Evolutionary conservation across 2,113 vertebrate genomes (phyloP).

Genomic region (Lagopus muta): DNA sequence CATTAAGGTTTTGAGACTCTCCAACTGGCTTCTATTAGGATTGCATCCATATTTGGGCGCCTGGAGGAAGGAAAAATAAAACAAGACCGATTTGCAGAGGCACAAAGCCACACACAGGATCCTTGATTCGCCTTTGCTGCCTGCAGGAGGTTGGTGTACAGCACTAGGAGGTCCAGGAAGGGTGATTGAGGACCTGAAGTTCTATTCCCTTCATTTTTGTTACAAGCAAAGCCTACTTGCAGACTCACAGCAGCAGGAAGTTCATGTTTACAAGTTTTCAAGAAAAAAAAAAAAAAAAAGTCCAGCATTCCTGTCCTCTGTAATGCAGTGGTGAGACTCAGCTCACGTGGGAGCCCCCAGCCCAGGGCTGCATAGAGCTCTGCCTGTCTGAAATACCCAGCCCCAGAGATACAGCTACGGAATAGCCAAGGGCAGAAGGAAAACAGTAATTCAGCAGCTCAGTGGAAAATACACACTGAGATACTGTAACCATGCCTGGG

Average conservation of each 20-base stretch:
- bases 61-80: not conserved
- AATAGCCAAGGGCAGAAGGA: not conserved
- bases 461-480: conserved; percentile 51
- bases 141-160: not conserved
- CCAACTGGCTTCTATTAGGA: conserved; percentile 16
- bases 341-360: not conserved
- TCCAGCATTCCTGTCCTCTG: conserved; percentile 21
- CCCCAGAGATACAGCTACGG: conserved; percentile 2
- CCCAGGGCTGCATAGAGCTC: not conserved
- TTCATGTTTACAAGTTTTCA: conserved; percentile 61
- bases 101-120: not conserved
- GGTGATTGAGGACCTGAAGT: not conserved
- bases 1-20: not conserved
- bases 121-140: not conserved
- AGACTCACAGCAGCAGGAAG: conserved; percentile 55
- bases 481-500: conserved; percentile 7
- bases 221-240: conserved; percentile 5
- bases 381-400: conserved; percentile 12
- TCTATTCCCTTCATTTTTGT: conserved; percentile 20
- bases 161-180: not conserved
- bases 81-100: not conserved
- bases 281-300: conserved; percentile 4
- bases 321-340: not conserved
- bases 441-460: conserved; percentile 54
- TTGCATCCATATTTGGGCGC: not conserved